Base-by-base conservation (phyloP, 2,113 vertebrate species). In the Protobothrops flavoviridis region DNA sequence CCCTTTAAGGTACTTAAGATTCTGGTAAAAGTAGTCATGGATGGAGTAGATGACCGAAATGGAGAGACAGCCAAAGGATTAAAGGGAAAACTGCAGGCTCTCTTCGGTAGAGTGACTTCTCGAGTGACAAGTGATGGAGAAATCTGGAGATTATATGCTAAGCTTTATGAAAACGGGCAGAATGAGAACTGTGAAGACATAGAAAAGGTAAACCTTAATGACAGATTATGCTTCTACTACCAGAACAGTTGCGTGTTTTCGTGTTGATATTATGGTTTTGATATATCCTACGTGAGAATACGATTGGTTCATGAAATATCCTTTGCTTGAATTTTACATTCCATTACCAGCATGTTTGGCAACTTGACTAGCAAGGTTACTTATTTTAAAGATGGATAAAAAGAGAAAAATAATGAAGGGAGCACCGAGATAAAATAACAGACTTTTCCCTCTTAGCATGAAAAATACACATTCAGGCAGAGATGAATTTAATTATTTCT, bases 141-240 rank as follows among this genome's bases (percentile, higher is more conserved):
- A 29, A 94, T 99, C 94, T 99, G 99, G 99, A 98, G 95, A 93
- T 97, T 98, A 93, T 99, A 99, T 15, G 99, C 99, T 7, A 96
- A 26, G 5, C 96, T 99, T 0, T 98, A 98, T 45, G 98, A 98
- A 39, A 97, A 98, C 0, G 99, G 99, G 7, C 97, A 95, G 92
- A 98, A 97, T 74, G 95, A 95, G 43, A 97, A 94, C 74, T 85
- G 92, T 23, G 98, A 99, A 85, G 99, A 99, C 90, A 98, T 98
- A 1, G 98, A 99, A 43, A 99, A 99, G 98, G 99, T 99, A 50
- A 85, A 93, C 88, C 5, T 20, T 57, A 1, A 21, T 33, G 39
- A 13, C 56, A 12, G 17, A 23, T 20, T 26, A 50, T 57, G 11
- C 10, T 4, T 56, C 74, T 55, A 55, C 13, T 45, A 43, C 39